Percentiles rank a stretch among this genome's conserved stretches.
These are phyloP conservation scores for Lipophrys pholis DNA, from an alignment of 2,113 vertebrate species.

Conservation along the genomic window DNA sequence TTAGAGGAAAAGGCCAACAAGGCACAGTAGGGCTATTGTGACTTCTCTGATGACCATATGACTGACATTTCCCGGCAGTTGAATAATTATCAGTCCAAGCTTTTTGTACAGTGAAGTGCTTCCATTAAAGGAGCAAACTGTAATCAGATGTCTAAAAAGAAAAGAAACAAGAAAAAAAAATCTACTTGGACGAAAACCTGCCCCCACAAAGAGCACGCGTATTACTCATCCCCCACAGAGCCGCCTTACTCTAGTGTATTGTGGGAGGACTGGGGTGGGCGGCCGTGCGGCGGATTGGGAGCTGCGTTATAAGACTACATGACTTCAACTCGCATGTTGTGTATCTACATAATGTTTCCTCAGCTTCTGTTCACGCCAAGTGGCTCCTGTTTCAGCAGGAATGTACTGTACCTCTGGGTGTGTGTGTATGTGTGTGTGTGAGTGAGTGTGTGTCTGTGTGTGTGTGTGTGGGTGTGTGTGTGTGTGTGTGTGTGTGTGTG, in stretches of 20 bases:
- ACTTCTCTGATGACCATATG: constrained; percentile 40
- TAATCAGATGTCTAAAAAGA: constrained; percentile 45
- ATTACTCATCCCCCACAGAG: constrained; percentile 73
- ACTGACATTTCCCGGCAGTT: constrained; percentile 53
- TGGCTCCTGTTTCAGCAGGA: constrained; percentile 20
- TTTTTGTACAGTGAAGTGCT: constrained; percentile 40
- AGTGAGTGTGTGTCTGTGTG: too few species aligned
- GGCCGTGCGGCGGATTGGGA: constrained; percentile 62
- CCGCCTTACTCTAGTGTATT: constrained; percentile 63
- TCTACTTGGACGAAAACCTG: constrained; percentile 53
- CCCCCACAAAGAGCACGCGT: constrained; percentile 59
- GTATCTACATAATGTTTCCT: constrained; percentile 45
- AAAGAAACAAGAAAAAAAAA: constrained; percentile 19
- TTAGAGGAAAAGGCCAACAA: too few species aligned
- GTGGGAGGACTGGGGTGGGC: constrained; percentile 74
- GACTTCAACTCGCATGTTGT: constrained; percentile 50
- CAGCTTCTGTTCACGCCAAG: constrained; percentile 22
- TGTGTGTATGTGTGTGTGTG: too few species aligned
- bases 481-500: constrained; percentile 8
- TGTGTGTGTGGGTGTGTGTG: too few species aligned
- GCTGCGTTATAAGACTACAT: constrained; percentile 45
- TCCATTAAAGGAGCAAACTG: constrained; percentile 37
- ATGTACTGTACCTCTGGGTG: not conserved
- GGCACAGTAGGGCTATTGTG: constrained; percentile 13
- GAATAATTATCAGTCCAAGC: constrained; percentile 25